A percentile compares a stretch with the other conserved stretches of the same genome.
Evolutionary conservation across 2,797 vertebrate genomes (phyloP).

Genomic region (Meda fulgida): DNA sequence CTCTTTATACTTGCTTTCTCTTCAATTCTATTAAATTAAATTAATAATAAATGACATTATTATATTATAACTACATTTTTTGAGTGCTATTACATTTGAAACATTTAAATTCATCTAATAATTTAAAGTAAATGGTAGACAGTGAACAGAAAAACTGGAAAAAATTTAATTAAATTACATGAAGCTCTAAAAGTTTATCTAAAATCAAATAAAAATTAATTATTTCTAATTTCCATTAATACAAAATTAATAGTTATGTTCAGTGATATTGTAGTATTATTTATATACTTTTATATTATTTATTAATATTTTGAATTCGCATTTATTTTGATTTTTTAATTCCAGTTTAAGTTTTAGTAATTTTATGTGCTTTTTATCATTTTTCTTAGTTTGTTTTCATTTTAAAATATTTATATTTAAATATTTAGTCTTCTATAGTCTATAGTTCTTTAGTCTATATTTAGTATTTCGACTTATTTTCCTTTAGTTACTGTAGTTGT

Average conservation of each 20-base stretch:
- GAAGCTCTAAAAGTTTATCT: background rate
- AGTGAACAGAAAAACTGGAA: background rate
- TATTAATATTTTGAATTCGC: too few species aligned
- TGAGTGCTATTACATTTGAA: background rate
- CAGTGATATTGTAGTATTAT: too few species aligned
- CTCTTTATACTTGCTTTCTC: background rate
- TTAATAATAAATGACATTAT: background rate
- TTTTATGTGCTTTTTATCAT: background rate
- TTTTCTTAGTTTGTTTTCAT: too few species aligned
- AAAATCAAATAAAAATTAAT: background rate
- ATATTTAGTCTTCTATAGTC: too few species aligned
- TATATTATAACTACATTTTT: background rate
- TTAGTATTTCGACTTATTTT: too few species aligned
- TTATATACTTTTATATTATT: too few species aligned
- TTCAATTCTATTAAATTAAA: background rate
- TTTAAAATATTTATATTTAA: too few species aligned
- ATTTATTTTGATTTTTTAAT: too few species aligned
- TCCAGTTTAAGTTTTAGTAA: background rate
- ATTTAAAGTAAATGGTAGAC: background rate
- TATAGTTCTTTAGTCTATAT: too few species aligned
- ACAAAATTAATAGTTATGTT: too few species aligned
- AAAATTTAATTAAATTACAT: background rate
- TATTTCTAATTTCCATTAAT: too few species aligned
- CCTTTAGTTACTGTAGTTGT: background rate
- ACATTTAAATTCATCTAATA: background rate